Evolutionary conservation across 1,140 invertebrate genomes (phyloP).

Genomic region (Pristionchus pacificus): DNA sequence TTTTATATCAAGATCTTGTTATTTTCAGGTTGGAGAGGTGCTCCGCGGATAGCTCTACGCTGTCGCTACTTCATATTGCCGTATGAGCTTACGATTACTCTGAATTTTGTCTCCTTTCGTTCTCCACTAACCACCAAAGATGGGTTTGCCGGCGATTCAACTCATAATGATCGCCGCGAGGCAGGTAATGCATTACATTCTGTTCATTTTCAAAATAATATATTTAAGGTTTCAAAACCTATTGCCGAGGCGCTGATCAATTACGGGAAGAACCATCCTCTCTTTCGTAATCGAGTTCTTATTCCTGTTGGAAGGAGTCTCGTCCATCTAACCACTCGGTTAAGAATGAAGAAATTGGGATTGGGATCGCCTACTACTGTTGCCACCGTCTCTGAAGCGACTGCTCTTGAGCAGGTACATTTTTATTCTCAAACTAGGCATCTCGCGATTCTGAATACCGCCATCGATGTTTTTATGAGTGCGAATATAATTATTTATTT

Average conservation of each 20-base stretch:
- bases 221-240: conserved; percentile 25
- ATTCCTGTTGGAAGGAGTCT: conserved; percentile 30
- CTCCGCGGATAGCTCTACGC: too few species aligned
- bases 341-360: conserved; percentile 32
- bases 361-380: conserved; percentile 15
- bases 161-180: conserved; percentile 35
- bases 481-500: too few species aligned
- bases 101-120: too few species aligned
- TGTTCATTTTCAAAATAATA: conserved; percentile 1
- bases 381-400: conserved; percentile 27
- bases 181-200: conserved; percentile 20
- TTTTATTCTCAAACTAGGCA: too few species aligned
- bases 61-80: too few species aligned
- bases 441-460: too few species aligned
- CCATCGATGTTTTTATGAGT: too few species aligned
- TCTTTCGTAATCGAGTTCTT: conserved; percentile 23
- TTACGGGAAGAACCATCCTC: conserved; percentile 36
- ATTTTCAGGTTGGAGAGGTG: too few species aligned
- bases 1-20: too few species aligned
- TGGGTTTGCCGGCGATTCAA: conserved; percentile 39
- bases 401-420: conserved; percentile 29
- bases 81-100: too few species aligned
- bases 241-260: conserved; percentile 30
- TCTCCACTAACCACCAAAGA: too few species aligned
- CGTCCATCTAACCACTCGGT: conserved; percentile 27